Conservation (phyloP, 2,113 vertebrate species). For the Platysternon megacephalum region DNA sequence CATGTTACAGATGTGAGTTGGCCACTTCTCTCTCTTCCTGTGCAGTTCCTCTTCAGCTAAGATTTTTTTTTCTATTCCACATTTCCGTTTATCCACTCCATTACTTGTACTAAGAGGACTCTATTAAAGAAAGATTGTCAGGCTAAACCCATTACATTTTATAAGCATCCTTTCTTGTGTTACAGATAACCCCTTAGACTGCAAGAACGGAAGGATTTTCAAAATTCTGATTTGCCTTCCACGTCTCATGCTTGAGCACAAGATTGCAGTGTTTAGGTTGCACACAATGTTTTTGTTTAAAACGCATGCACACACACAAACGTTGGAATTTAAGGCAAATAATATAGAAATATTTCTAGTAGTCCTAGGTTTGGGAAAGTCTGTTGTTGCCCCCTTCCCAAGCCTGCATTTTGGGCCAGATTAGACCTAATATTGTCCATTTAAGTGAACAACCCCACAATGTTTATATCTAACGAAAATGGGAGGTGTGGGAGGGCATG, state of each 20-base stretch:
- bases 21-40: rapidly evolving
- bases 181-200: neutral
- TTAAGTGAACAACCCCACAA: neutral
- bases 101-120: neutral
- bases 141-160: neutral
- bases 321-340: neutral
- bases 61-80: neutral
- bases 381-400: neutral
- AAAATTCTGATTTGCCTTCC: neutral
- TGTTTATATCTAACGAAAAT: neutral
- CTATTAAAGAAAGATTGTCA: neutral
- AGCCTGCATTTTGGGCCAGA: neutral
- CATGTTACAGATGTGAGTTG: neutral
- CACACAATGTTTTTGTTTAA: neutral
- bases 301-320: neutral
- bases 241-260: neutral
- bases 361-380: neutral
- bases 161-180: rapidly evolving
- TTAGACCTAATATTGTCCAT: neutral
- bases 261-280: neutral
- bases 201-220: neutral
- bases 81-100: neutral
- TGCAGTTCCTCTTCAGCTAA: neutral
- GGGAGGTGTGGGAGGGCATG: neutral
- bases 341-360: neutral